Conservation (phyloP, 2,888 invertebrate genomes). For the Deroplatys truncata region DNA sequence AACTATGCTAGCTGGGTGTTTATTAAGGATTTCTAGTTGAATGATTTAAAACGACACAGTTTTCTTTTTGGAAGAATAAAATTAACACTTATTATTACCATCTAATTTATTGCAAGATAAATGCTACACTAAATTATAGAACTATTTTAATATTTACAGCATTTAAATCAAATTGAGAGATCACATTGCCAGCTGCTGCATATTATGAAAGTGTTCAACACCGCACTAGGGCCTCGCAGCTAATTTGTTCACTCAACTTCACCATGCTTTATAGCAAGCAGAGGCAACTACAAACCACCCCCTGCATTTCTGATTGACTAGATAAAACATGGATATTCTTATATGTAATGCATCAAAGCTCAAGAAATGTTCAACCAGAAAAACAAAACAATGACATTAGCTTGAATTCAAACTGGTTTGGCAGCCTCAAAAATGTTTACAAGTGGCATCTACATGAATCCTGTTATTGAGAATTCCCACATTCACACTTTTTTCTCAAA, state of each 20-base stretch:
- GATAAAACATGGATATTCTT: background rate
- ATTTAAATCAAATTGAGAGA: background rate
- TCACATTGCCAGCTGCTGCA: background rate
- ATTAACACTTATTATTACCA: background rate
- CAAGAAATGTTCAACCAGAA: too few species aligned
- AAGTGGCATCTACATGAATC: too few species aligned
- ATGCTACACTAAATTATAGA: background rate
- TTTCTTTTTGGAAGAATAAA: background rate
- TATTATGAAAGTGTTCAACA: background rate
- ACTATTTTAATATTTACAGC: background rate
- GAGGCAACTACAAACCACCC: background rate
- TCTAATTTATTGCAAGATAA: background rate
- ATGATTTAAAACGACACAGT: too few species aligned
- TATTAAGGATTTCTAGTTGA: too few species aligned
- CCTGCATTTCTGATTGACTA: background rate
- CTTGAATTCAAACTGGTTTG: too few species aligned
- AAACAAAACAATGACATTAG: too few species aligned
- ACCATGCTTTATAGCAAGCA: background rate
- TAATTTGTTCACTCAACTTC: background rate
- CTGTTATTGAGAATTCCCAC: too few species aligned
- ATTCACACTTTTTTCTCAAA: too few species aligned
- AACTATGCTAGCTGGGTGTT: too few species aligned
- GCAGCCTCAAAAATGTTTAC: too few species aligned
- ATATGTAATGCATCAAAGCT: background rate
- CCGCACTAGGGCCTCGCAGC: background rate